These are phyloP conservation scores for Condylostylus longicornis DNA, from an alignment of 1,140 invertebrate species.

Conservation along the genomic window DNA sequence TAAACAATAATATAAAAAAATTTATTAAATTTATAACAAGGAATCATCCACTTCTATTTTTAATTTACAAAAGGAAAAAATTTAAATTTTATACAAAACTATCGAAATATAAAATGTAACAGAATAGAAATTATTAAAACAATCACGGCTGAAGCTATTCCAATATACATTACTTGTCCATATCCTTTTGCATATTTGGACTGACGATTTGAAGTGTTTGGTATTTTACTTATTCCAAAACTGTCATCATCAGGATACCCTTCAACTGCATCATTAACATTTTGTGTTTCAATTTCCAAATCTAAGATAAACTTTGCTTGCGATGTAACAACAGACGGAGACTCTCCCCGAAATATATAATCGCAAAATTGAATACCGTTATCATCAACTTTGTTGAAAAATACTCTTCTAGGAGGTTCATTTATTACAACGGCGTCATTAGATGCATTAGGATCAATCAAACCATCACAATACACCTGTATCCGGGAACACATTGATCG, in stretches of 20 bases:
- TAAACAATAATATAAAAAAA: too few species aligned
- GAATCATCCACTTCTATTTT: too few species aligned
- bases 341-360: slow-evolving; percentile 27
- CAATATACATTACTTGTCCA: too few species aligned
- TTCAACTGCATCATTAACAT: slow-evolving; percentile 19
- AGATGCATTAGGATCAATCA: slow-evolving; percentile 21
- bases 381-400: slow-evolving; percentile 12
- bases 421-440: slow-evolving; percentile 22
- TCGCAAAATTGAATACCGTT: slow-evolving; percentile 24
- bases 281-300: slow-evolving; percentile 20
- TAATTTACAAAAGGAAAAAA: too few species aligned
- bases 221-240: not conserved
- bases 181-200: too few species aligned
- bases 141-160: too few species aligned
- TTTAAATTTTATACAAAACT: too few species aligned
- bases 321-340: slow-evolving; percentile 21
- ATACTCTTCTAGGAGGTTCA: slow-evolving; percentile 25
- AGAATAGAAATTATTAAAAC: too few species aligned
- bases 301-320: slow-evolving; percentile 29
- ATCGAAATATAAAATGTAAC: too few species aligned
- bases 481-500: slow-evolving; percentile 26
- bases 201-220: not conserved
- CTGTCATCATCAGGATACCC: slow-evolving; percentile 21
- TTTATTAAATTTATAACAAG: too few species aligned
- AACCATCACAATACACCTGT: slow-evolving; percentile 29